Evolutionary conservation across 2,113 vertebrate species (phyloP).

Genomic region (Melanostigma gelatinosum): DNA sequence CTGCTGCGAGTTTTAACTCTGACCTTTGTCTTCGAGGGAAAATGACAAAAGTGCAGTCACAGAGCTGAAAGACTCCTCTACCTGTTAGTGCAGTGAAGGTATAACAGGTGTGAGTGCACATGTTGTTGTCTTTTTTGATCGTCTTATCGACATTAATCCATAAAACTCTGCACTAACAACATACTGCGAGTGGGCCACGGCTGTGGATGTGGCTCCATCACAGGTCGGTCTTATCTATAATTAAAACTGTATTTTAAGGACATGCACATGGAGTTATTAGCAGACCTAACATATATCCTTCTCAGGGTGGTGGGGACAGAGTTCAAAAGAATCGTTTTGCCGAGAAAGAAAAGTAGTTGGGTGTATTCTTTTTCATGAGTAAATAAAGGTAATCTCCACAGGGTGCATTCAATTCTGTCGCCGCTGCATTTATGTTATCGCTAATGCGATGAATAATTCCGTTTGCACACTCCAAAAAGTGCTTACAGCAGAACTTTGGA

Average conservation of each 20-base stretch:
- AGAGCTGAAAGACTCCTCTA: background rate
- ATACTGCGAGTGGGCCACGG: slow-evolving; percentile 41
- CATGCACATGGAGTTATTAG: slow-evolving; percentile 77
- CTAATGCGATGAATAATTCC: slow-evolving; percentile 82
- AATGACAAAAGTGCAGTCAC: background rate
- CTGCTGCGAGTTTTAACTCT: slow-evolving; percentile 20
- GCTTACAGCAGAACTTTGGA: slow-evolving; percentile 78
- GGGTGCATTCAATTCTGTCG: slow-evolving; percentile 77
- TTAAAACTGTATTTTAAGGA: slow-evolving; percentile 81
- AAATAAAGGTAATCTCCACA: slow-evolving; percentile 80
- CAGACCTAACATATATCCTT: slow-evolving; percentile 75
- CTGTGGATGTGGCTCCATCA: slow-evolving; percentile 58
- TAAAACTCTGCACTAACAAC: slow-evolving; percentile 43
- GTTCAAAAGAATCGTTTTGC: slow-evolving; percentile 73
- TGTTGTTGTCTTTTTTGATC: slow-evolving; percentile 28
- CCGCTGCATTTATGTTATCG: slow-evolving; percentile 80
- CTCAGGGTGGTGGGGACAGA: slow-evolving; percentile 57
- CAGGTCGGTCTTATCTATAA: slow-evolving; percentile 80
- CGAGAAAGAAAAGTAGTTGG: slow-evolving; percentile 61
- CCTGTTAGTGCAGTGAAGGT: background rate
- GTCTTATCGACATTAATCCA: slow-evolving; percentile 63
- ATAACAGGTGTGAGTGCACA: slow-evolving; percentile 7
- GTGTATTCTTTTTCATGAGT: slow-evolving; percentile 75
- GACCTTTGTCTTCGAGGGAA: background rate
- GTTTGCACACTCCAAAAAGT: slow-evolving; percentile 76